Evolutionary conservation across 1,140 invertebrate genomes (phyloP).

Genomic region (Caenorhabditis elegans): DNA sequence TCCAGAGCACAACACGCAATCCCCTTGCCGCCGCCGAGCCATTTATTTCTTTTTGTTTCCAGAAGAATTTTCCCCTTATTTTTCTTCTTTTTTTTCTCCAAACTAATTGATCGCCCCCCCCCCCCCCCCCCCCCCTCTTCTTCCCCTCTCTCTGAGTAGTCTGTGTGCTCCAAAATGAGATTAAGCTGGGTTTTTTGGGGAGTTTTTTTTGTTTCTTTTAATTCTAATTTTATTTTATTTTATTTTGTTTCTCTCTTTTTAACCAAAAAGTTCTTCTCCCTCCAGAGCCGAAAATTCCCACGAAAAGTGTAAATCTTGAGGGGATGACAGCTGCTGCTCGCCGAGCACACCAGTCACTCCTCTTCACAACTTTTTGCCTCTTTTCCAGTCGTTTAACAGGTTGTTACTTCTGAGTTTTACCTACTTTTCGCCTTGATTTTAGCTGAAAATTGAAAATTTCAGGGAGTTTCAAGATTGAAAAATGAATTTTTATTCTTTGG

Average conservation of each 20-base stretch:
- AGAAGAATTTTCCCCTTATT: not conserved
- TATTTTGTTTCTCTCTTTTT: not conserved
- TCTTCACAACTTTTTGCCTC: not conserved
- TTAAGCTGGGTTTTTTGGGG: not conserved
- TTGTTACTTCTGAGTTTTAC: too few relatives aligned
- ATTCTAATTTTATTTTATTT: not conserved
- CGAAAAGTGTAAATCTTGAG: slow-evolving; percentile 26
- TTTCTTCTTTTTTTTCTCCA: not conserved
- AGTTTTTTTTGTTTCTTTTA: not conserved
- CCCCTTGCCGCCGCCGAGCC: not conserved
- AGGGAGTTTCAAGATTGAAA: too few relatives aligned
- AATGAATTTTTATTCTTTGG: too few relatives aligned
- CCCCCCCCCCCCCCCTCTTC: too few relatives aligned
- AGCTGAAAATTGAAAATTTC: too few relatives aligned
- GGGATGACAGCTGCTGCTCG: slow-evolving; percentile 30
- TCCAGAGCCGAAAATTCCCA: too few relatives aligned
- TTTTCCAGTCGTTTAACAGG: not conserved
- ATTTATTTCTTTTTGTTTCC: not conserved
- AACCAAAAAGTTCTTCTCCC: too few relatives aligned
- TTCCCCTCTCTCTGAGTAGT: too few relatives aligned
- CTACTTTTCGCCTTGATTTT: too few relatives aligned
- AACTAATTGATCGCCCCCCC: slow-evolving; percentile 15
- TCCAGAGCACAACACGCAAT: slow-evolving; percentile 5
- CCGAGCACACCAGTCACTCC: not conserved
- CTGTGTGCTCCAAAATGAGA: slow-evolving; percentile 18